Base-by-base conservation (phyloP, 2,797 vertebrate genomes). In the Rhinophrynus dorsalis region DNA sequence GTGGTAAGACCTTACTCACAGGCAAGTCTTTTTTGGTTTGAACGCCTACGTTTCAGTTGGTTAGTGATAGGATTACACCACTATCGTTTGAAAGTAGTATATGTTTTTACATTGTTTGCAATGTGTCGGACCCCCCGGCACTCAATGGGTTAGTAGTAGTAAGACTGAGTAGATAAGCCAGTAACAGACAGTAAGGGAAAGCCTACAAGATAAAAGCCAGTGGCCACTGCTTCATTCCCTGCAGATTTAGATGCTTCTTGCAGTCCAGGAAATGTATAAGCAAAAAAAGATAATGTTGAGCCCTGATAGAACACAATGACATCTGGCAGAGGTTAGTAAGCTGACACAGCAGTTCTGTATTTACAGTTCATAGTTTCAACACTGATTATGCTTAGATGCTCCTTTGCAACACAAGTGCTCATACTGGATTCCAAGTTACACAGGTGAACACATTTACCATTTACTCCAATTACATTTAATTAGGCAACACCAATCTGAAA, bases 131-230 rank as follows among this genome's bases (percentile, higher is more conserved):
- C n/a, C n/a, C n/a, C n/a, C n/a, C n/a, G n/a, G n/a, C n/a, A n/a
- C n/a, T n/a, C n/a, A n/a, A n/a, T n/a, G n/a, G n/a, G n/a, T n/a
- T n/a, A n/a, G n/a, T 57, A 55, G 56, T 62, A 15, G 51, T 50
- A 38, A 50, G 50, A 38, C 51, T 71, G 24, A n/a, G 32, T 32
- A 42, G 52, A 18, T 50, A 27, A 20, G 45, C 51, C 24, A 26
- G 30, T 58, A 66, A 59, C n/a, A 44, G 26, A 27, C 27, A 10
- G 44, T 2, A 11, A 52, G 13, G 18, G 26, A n/a, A 10, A 32
- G 48, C 27, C 57, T 44, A 17, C 26, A 61, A 37, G 21, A 47
- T 15, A 35, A 63, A 30, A 40, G 58, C 13, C 27, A 29, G 3
- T 8, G 52, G 52, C 42, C 52, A 20, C 3, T 26, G 12, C 21